Base-by-base conservation (phyloP, 2,888 invertebrate species). In the Entomobrya proxima region DNA sequence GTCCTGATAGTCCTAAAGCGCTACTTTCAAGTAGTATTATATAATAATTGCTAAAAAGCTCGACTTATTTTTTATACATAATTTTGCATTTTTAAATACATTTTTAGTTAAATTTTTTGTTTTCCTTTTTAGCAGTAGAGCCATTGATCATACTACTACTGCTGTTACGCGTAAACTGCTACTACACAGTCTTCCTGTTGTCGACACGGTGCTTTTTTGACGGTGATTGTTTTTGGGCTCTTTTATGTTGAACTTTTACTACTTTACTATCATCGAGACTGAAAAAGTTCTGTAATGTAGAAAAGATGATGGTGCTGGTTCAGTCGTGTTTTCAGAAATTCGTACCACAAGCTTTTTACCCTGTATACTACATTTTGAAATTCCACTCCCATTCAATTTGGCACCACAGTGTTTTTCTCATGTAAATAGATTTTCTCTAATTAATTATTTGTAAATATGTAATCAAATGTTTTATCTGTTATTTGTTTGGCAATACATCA, bases 131-230 rank as follows among this genome's bases (percentile, higher is more conserved):
- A 84, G 84, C 84, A 84, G 77, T 84, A 84, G 84, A 77, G 77
- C 77, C 77, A 84, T 52, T 84, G 84, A 77, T 83, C 83, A 67
- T 75, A 83, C 76, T 75, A 83, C 67, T 76, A 52, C 76, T 83
- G 76, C 76, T 75, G 75, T 75, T 64, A 76, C 44, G 52, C 67
- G 40, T 72, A 69, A 69, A 47, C 84, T 77, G 77, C 77, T 84
- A 69, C 84, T 74, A 64, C 64, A 77, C 79, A 82, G 84, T 84
- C 77, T 37, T 84, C 84, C 77, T 77, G 84, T 79, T 79, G 69
- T 52, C 77, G 55, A 84, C 84, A 72, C 82, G 84, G 77, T 84
- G 84, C 77, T 84, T 84, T 75, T 84, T 77, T 76, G 76, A 83
- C 83, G 83, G 83, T 83, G 83, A 83, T 76, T 64, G 74, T 47